These are phyloP conservation scores for Esox niger DNA, from an alignment of 2,113 vertebrate genomes.

Conservation along the genomic window DNA sequence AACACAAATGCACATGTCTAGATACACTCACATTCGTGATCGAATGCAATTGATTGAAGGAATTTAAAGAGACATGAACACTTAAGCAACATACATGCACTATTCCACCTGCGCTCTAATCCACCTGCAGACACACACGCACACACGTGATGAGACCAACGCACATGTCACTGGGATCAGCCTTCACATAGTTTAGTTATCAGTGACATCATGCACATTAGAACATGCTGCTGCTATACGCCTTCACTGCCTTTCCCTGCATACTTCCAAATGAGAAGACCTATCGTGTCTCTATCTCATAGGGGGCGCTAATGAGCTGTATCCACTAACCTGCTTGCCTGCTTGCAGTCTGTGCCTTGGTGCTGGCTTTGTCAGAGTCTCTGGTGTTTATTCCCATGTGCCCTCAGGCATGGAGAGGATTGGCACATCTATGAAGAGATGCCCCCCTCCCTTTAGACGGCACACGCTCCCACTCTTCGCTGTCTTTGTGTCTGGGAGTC, in stretches of 20 bases:
- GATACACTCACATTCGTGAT: neutral
- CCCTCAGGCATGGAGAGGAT: conserved; percentile 24
- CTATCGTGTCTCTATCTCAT: neutral
- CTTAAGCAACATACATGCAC: neutral
- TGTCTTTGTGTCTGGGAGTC: conserved; percentile 28
- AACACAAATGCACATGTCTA: neutral
- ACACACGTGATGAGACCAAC: neutral
- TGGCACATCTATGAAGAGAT: conserved; percentile 26
- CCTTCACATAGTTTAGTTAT: neutral
- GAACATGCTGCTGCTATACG: neutral
- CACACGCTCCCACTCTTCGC: conserved; percentile 6
- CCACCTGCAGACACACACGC: neutral
- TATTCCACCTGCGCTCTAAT: neutral
- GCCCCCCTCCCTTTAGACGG: neutral
- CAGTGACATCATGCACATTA: conserved; percentile 4
- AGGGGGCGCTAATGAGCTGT: conserved; percentile 14
- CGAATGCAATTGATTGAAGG: neutral
- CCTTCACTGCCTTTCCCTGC: neutral
- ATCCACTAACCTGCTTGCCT: neutral
- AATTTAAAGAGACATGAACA: neutral
- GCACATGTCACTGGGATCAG: neutral
- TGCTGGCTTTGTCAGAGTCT: conserved; percentile 26
- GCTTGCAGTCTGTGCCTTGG: neutral
- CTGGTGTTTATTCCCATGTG: conserved; percentile 8
- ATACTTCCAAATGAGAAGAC: neutral